Evolutionary conservation across 2,113 vertebrate species (phyloP), one percentile per base, ranked within the genome.

Genomic region (Girardinichthys multiradiatus): DNA sequence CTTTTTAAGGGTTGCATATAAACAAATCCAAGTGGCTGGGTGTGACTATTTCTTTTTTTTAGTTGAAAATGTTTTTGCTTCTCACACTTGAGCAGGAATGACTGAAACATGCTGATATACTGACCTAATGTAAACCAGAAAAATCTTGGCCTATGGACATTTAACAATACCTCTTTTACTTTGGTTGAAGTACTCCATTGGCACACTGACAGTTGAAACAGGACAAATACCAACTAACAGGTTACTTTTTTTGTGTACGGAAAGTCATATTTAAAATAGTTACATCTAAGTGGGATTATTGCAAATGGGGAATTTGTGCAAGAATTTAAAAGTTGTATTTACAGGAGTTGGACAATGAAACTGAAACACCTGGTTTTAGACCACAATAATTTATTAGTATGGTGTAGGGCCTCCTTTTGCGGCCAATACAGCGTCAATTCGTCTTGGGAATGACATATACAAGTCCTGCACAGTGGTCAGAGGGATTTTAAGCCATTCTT

Each of bases 11-110:
- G n/a, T 60, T 19, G n/a, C 13, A 59, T 27, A 33, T 64, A 75
- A 81, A 83, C 64, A 85, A 29, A 70, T 19, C 13, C 60, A 79
- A 83, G 74, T 84, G 72, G 35, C 45, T 68, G 30, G 51, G 79
- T 31, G 10, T 62, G 70, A 45, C 59, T 68, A n/a, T n/a, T 57
- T 62, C 51, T 77, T 76, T 77, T 77, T 77, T 70, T 31, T 28
- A 59, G 61, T 69, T 51, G 67, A 67, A 68, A 79, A 86, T 74
- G 69, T 65, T 82, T 77, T 37, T 77, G 4, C 61, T 68, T 19
- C 30, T 64, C 12, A 37, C 70, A 81, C 68, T 81, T 86, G 26
- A 76, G 33, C 33, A 70, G 6, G 64, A 76, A 75, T 51, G 33
- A 31, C 24, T 27, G n/a, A 39, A 33, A 27, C 58, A 42, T n/a